Base-by-base conservation (phyloP, 64 coral and sea anemone genomes). In the Dendrophyllia cribrosa region DNA sequence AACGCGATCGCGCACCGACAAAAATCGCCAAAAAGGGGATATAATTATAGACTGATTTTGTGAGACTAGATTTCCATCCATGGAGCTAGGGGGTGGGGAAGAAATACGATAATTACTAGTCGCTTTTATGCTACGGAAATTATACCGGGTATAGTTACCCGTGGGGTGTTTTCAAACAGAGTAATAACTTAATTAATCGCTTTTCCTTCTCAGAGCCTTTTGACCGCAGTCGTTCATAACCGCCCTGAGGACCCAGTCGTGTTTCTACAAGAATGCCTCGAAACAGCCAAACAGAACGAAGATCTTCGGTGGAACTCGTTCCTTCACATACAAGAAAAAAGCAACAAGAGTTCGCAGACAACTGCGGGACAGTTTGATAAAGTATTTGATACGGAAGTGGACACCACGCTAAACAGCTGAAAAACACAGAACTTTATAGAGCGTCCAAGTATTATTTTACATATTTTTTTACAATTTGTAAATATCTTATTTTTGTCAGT, bases 331-430 rank as follows among this genome's bases (percentile, higher is more conserved):
- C 55, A 56, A 9, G 83, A 87, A 44, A 94, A 77, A 91, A 55
- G 44, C 50, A 87, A 83, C 47, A 94, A 94, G 48, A 76, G 75
- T 43, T 80, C 82, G 13, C 95, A 97, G 79, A 90, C 90, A 10
- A 84, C 85, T 58, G 34, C 64, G 44, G 90, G 93, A 71, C 89
- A 89, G 26, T 87, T 94, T 47, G 95, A 94, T 77, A 97, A 94
- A 78, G 59, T 97, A 8, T 97, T 97, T 56, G 82, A 97, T 66
- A 96, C 95, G 24, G 95, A 96, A 93, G 26, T 92, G 2, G 92
- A 97, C 55, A 26, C 69, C 51, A 66, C 60, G 9, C 1, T 51
- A 51, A 84, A 67, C 21, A 17, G 43, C 62, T 84, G 23, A 45
- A 82, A 34, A 65, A 12, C 77, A 45, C 46, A 89, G 14, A 44